phyloP scores from a whole-genome alignment of 2,113 vertebrate species.

The Nyctibius bracteatus region DNA sequence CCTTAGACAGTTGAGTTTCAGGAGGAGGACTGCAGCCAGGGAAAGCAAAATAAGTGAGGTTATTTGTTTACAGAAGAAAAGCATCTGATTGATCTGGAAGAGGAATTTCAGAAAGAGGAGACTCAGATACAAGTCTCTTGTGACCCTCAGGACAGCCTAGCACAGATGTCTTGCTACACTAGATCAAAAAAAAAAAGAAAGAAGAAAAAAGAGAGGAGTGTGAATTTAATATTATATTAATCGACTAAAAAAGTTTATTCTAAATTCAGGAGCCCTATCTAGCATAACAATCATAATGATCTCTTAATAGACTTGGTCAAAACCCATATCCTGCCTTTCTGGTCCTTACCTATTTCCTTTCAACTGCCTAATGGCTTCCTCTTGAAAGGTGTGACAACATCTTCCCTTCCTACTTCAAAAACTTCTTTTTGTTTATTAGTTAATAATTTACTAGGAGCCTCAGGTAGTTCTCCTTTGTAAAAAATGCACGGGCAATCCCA shows the following conservation, averaged over 20 bases:
- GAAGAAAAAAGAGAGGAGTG: neutral
- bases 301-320: neutral
- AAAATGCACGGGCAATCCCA: neutral
- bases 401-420: constrained; percentile 25
- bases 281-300: neutral
- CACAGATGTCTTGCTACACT: neutral
- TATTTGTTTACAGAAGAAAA: neutral
- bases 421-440: neutral
- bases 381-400: neutral
- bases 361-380: constrained; percentile 1
- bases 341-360: neutral
- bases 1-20: neutral
- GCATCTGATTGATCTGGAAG: neutral
- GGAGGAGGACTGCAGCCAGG: neutral
- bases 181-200: neutral
- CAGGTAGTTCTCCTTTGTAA: neutral
- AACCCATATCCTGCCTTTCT: neutral
- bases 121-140: neutral
- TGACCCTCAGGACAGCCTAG: neutral
- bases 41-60: neutral
- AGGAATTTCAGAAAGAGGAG: neutral
- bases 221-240: neutral
- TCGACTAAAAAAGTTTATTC: neutral
- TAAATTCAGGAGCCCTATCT: neutral
- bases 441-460: constrained; percentile 10